Conservation (phyloP, 2,888 invertebrate genomes). For the Patella ulyssiponensis region DNA sequence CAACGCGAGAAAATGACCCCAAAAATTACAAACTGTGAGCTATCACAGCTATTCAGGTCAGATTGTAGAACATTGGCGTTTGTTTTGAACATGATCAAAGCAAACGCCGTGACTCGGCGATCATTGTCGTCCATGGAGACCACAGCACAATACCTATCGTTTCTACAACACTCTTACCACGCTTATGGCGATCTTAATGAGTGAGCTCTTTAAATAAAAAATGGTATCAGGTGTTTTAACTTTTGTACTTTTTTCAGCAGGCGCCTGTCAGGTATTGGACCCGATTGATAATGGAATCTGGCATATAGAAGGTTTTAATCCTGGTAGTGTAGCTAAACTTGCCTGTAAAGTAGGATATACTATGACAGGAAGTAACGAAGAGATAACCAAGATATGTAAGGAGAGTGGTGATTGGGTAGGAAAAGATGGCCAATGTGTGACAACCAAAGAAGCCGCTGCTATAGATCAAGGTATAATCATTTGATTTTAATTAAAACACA, state of each 20-base stretch:
- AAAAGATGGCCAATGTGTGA: background rate
- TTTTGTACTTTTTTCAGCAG: background rate
- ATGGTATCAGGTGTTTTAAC: background rate
- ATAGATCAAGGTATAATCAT: background rate
- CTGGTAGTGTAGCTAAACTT: background rate
- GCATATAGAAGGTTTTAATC: background rate
- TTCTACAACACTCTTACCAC: too few species aligned
- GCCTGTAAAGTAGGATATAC: slow-evolving; percentile 4
- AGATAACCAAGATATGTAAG: background rate
- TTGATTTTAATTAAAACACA: too few species aligned
- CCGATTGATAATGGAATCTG: slow-evolving; percentile 1
- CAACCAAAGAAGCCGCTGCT: background rate
- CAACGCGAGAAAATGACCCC: too few species aligned
- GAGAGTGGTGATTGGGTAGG: background rate
- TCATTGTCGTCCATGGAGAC: too few species aligned
- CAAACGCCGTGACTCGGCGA: too few species aligned
- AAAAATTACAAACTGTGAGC: too few species aligned
- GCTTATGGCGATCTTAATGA: too few species aligned
- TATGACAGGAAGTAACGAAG: background rate
- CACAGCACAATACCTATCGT: too few species aligned
- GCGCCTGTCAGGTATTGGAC: background rate
- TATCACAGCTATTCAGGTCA: too few species aligned
- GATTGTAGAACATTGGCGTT: too few species aligned
- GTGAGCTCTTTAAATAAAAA: too few species aligned
- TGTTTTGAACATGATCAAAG: too few species aligned